Base-by-base conservation (phyloP, 1,140 invertebrate species). In the Rhynchophorus ferrugineus region DNA sequence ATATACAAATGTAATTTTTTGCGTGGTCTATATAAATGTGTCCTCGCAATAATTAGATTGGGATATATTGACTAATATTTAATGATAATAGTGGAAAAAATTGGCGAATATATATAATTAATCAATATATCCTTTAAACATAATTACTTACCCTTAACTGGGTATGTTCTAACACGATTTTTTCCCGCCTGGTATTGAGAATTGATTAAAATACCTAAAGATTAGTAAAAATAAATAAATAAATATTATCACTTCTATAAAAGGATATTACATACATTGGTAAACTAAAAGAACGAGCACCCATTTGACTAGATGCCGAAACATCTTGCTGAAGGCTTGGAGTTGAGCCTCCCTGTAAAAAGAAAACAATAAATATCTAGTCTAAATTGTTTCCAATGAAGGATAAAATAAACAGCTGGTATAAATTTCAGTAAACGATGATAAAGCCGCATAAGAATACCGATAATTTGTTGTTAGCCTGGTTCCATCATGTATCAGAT, bases 291-390 rank as follows among this genome's bases (percentile, higher is more conserved):
- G n/a, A n/a, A 2, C 29, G 3, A 41, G 14, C 18, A 17, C 11
- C 41, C 13, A 41, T 33, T 49, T 14, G 7, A 37, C 1, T 34
- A 35, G 17, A 43, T 46, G 44, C 29, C 35, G 43, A 34, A 22
- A 54, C 51, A 54, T 54, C 22, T 21, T 52, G 44, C 42, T 21
- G 44, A 46, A 52, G 49, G 49, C 37, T 24, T 29, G 17, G 42
- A 29, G 37, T 38, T 18, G 49, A 52, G 42, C 39, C 43, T 45
- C 35, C 22, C 49, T 52, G 43, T 19, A 52, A 52, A 14, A 9
- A 44, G 8, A 52, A 37, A 6, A 41, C 29, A 42, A 35, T 11
- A 19, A 14, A 2, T 11, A 44, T 41, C n/a, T 24, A 44, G 35
- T 46, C 5, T 34, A 16, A 29, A 16, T 48, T 14, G 2, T 24